phyloP scores from a whole-genome alignment of 2,888 invertebrate species.

The Lasioglossum lativentre region DNA sequence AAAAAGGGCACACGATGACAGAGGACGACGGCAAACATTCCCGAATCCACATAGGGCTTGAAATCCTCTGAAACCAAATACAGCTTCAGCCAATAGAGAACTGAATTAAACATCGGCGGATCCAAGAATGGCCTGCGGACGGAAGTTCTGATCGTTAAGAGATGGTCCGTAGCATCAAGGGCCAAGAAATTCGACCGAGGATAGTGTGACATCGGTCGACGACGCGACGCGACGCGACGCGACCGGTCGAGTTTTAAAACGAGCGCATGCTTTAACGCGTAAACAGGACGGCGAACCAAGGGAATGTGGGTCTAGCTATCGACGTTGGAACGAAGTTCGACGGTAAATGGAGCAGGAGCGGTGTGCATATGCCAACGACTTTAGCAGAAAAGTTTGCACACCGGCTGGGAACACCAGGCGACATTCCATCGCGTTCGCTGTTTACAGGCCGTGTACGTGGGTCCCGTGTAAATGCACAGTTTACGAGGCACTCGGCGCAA shows the following conservation, averaged over 20 bases:
- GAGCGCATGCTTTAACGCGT: constrained; percentile 23
- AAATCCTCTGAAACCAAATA: neutral
- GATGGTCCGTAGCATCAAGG: neutral
- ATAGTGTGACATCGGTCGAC: neutral
- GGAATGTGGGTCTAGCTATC: constrained; percentile 24
- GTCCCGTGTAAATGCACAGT: constrained; percentile 70
- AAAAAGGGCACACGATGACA: neutral
- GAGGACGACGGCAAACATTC: neutral
- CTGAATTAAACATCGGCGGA: neutral
- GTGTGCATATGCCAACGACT: constrained; percentile 38
- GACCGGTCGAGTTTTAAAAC: constrained; percentile 13
- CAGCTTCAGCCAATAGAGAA: neutral
- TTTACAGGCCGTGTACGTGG: constrained; percentile 50
- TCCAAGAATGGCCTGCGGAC: neutral
- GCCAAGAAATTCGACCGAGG: neutral
- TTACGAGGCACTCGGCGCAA: constrained; percentile 77
- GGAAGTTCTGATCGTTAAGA: neutral
- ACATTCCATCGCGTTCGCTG: constrained; percentile 59
- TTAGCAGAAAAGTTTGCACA: constrained; percentile 59
- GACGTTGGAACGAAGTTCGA: constrained; percentile 35
- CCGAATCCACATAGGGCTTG: neutral
- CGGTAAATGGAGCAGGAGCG: constrained; percentile 23
- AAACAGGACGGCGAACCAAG: constrained; percentile 19
- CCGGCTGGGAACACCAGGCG: constrained; percentile 35
- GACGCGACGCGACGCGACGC: neutral